phyloP scores from a whole-genome alignment of 2,888 invertebrate genomes.

The Rotaria macrura region DNA sequence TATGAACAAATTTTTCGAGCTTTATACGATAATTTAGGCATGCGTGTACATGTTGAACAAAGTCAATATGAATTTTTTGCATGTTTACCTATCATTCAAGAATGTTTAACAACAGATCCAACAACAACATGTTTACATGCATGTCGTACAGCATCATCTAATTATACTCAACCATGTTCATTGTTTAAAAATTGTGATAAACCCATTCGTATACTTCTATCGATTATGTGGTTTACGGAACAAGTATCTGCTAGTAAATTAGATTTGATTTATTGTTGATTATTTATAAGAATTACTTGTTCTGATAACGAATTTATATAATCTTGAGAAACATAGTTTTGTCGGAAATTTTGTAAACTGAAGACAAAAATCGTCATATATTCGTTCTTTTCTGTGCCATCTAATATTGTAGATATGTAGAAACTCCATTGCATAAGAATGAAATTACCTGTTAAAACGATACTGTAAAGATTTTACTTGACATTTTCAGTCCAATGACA shows the following conservation, averaged over 20 bases:
- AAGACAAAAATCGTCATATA: no score
- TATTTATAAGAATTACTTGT: no score
- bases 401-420: no score
- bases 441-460: no score
- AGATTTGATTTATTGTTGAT: no score
- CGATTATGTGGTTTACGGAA: constrained; percentile 56
- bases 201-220: constrained; percentile 53
- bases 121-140: constrained; percentile 57
- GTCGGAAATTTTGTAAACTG: no score
- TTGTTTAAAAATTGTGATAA: constrained; percentile 3
- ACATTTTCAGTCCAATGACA: no score
- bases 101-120: constrained; percentile 54
- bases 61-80: constrained; percentile 57
- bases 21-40: constrained; percentile 16
- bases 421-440: no score
- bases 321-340: no score
- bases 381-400: no score
- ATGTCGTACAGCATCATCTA: constrained; percentile 41
- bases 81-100: constrained; percentile 55
- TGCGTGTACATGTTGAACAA: constrained; percentile 54
- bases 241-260: constrained; percentile 23
- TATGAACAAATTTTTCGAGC: constrained; percentile 29
- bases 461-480: no score
- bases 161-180: constrained; percentile 20
- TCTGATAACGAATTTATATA: no score